These are phyloP conservation scores for Prionailurus viverrinus DNA, from an alignment of 2,113 vertebrate genomes.

Conservation along the genomic window DNA sequence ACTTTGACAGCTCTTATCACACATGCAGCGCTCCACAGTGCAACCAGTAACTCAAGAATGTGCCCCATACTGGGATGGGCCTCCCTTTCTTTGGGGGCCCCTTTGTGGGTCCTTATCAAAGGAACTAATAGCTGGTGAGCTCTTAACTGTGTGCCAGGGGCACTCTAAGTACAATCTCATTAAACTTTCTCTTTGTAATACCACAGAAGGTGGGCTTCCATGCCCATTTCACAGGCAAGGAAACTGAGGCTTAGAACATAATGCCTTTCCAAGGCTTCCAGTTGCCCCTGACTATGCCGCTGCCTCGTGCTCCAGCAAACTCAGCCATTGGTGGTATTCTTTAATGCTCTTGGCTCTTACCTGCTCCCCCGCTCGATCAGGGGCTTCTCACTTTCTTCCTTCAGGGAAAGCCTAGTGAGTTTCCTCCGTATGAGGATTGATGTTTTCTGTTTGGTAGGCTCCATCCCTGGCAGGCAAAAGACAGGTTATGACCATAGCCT, in stretches of 20 bases:
- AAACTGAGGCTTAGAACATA: neutral
- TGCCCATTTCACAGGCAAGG: neutral
- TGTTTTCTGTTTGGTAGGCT: slow-evolving; percentile 70
- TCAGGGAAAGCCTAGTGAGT: slow-evolving; percentile 62
- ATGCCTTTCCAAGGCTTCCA: neutral
- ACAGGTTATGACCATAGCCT: neutral
- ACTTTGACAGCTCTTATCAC: neutral
- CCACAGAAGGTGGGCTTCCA: neutral
- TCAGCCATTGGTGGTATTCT: no score
- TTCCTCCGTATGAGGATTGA: slow-evolving; percentile 77
- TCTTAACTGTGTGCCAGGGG: neutral
- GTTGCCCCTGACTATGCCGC: neutral
- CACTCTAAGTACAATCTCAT: neutral
- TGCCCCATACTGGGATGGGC: neutral
- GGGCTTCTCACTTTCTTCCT: slow-evolving; percentile 76
- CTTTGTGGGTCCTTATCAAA: neutral
- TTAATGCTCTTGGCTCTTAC: slow-evolving; percentile 32
- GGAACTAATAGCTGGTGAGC: neutral
- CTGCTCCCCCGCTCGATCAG: slow-evolving; percentile 79
- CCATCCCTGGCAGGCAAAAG: slow-evolving; percentile 69
- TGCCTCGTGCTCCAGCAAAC: neutral
- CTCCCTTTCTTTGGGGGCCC: neutral
- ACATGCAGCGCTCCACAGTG: neutral
- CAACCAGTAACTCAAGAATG: neutral
- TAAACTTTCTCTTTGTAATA: neutral